A percentile compares a stretch with the other conserved stretches of the same genome.
phyloP scores from a whole-genome alignment of 1,140 invertebrate genomes.

The Sminthurinus signatus region DNA sequence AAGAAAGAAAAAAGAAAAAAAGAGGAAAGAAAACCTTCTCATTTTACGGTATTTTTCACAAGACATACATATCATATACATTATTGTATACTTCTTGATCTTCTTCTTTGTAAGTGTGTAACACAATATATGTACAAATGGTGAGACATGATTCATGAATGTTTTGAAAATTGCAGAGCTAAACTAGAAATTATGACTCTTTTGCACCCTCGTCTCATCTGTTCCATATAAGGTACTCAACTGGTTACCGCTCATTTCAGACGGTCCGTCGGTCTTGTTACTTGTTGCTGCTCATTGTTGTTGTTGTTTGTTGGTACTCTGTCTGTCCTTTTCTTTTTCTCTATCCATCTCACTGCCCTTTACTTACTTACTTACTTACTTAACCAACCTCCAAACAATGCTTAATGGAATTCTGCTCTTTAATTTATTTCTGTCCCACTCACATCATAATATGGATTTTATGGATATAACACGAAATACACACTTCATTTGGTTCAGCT shows the following conservation, averaged over 20 bases:
- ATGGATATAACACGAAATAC: too few relatives aligned
- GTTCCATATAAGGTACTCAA: slow-evolving; percentile 18
- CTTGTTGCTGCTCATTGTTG: too few relatives aligned
- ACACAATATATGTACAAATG: neutral
- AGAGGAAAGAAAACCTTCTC: too few relatives aligned
- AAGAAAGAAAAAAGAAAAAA: too few relatives aligned
- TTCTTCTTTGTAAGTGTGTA: neutral
- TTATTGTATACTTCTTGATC: too few relatives aligned
- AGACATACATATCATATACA: too few relatives aligned
- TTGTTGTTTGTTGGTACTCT: too few relatives aligned
- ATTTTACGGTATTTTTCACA: too few relatives aligned
- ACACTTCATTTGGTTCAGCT: too few relatives aligned
- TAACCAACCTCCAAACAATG: neutral
- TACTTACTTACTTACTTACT: neutral
- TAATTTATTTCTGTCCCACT: too few relatives aligned
- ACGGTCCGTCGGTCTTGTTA: too few relatives aligned
- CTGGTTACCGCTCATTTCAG: slow-evolving; percentile 20
- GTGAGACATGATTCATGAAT: slow-evolving; percentile 3
- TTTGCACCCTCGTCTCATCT: slow-evolving; percentile 10
- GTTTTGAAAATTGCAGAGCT: neutral
- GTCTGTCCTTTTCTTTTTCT: neutral
- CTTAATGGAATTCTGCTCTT: neutral
- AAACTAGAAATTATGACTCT: slow-evolving; percentile 16
- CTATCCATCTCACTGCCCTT: neutral
- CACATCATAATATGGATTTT: too few relatives aligned